phyloP scores from a whole-genome alignment of 1,140 invertebrate genomes.

The Drosophila carrolli region DNA sequence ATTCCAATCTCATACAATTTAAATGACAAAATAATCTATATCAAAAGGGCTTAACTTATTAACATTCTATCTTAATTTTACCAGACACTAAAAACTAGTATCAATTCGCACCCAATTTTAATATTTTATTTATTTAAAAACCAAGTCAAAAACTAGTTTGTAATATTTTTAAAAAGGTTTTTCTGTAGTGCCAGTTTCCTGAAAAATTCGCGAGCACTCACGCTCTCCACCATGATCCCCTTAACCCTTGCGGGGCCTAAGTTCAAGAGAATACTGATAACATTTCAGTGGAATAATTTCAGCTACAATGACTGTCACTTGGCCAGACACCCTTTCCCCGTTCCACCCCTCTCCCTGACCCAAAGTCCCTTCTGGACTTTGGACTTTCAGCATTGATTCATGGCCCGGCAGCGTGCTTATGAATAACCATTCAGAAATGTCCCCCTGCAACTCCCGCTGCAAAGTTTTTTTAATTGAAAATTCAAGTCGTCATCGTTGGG shows the following conservation, averaged over 20 bases:
- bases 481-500: slow-evolving; percentile 54
- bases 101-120: too few species aligned
- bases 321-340: slow-evolving; percentile 14
- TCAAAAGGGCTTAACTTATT: neutral
- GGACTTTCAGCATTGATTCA: slow-evolving; percentile 70
- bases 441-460: slow-evolving; percentile 15
- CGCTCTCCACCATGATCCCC: neutral
- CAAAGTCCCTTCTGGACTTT: slow-evolving; percentile 49
- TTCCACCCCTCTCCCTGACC: neutral
- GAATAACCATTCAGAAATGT: slow-evolving; percentile 74
- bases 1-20: too few species aligned
- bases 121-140: too few species aligned
- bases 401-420: slow-evolving; percentile 56
- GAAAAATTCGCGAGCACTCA: neutral
- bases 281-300: slow-evolving; percentile 59
- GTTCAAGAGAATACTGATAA: slow-evolving; percentile 46
- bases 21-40: too few species aligned
- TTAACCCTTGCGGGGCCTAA: slow-evolving; percentile 28
- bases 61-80: too few species aligned
- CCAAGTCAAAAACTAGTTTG: too few species aligned
- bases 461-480: slow-evolving; percentile 73
- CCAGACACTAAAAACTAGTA: too few species aligned
- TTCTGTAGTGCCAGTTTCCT: neutral
- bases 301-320: slow-evolving; percentile 56
- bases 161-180: neutral